Base-by-base conservation (phyloP, 2,113 vertebrate genomes). In the Elaphurus davidianus region DNA sequence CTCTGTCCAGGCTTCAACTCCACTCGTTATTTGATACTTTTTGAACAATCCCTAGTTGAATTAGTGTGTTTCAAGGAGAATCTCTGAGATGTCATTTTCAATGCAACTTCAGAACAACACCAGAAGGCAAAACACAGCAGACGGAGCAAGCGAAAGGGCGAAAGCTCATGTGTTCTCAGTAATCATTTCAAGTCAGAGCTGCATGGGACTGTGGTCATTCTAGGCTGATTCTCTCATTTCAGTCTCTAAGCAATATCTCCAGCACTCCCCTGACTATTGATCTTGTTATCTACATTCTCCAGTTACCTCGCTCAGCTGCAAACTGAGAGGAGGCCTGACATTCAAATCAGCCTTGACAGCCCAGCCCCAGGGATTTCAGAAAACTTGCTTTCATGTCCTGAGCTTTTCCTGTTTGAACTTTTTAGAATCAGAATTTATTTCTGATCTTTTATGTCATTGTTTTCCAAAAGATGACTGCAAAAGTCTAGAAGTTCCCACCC, bases 201-300 rank as follows among this genome's bases (percentile, higher is more conserved):
- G 43, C 17, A 50, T 28, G 21, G 45, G 43, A 94, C 86, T 36
- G 7, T 90, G 54, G 92, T 86, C 76, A 85, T 89, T 96, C 84
- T 47, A 91, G 86, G 50, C n/a, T 76, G 96, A 92, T 90, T 79
- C 40, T 57, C 40, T 95, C 86, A 64, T 92, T 94, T 96, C 40
- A 90, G 88, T 28, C 93, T 96, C 95, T 85, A 76, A 96, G 71
- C 60, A 97, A 17, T 90, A 94, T 97, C 96, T 94, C 93, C 91
- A 84, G 95, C 86, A 90, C 15, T 96, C 57, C 62, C 28, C 27
- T 83, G 74, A 82, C 79, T 90, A 82, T 45, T 95, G 94, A 94
- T 90, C 87, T 84, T 91, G 55, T 90, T 97, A 97, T 96, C 94
- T 96, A 40, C 30, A 87, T 82, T 87, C 86, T 95, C 87, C 88